These are phyloP conservation scores for Scolopax rusticola DNA, from an alignment of 2,797 vertebrate genomes.

Conservation along the genomic window DNA sequence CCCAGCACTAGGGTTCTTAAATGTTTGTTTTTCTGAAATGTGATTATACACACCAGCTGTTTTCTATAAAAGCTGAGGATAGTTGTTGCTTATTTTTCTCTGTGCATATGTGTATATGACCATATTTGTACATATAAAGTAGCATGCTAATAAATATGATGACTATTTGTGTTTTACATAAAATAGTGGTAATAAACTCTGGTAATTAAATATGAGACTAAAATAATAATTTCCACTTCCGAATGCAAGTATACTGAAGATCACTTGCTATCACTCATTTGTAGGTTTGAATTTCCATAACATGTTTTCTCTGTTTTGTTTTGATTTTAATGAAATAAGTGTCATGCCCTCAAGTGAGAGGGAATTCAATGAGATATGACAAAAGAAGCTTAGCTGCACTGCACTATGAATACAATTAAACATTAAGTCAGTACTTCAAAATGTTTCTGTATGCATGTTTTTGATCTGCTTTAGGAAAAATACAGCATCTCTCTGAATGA, in stretches of 20 bases:
- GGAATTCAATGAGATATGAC: background rate
- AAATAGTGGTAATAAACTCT: background rate
- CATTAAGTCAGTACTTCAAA: background rate
- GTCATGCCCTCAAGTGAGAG: background rate
- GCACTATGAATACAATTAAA: background rate
- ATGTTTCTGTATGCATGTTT: background rate
- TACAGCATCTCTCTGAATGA: rapidly evolving
- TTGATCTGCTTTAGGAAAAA: background rate
- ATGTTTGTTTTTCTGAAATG: background rate
- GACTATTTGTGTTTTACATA: background rate
- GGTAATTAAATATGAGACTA: background rate
- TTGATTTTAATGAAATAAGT: background rate
- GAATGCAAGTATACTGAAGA: background rate
- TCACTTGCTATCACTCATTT: background rate
- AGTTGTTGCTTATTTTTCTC: background rate
- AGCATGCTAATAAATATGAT: background rate
- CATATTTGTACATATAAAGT: background rate
- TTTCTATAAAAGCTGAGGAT: background rate
- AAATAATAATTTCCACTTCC: background rate
- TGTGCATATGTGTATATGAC: background rate
- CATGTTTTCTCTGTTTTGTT: background rate
- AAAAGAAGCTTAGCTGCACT: background rate
- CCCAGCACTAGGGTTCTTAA: background rate
- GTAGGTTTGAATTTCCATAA: background rate
- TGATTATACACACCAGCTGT: background rate